Evolutionary conservation across 2,888 invertebrate genomes (phyloP).

Genomic region (Catocala fraxini): DNA sequence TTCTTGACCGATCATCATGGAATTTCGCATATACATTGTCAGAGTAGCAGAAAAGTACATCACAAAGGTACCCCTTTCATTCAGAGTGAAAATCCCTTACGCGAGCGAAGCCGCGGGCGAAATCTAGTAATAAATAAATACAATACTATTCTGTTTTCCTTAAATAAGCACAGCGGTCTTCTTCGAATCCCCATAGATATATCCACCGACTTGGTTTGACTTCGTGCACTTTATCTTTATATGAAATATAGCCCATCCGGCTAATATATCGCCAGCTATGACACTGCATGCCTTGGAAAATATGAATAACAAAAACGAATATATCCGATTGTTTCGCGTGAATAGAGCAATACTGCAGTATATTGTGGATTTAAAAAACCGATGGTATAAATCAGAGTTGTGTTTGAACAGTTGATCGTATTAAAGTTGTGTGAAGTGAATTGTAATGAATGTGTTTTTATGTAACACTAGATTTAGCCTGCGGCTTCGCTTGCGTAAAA

Average conservation of each 20-base stretch:
- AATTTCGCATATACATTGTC: too few species aligned
- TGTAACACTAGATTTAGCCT: too few species aligned
- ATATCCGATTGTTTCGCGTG: conserved; percentile 8
- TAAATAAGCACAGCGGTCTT: background rate
- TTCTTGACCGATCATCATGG: too few species aligned
- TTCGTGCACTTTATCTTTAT: conserved; percentile 39
- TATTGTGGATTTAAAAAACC: background rate
- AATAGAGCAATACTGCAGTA: background rate
- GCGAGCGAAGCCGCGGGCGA: too few species aligned
- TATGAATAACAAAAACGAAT: conserved; percentile 55
- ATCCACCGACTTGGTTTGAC: conserved; percentile 30
- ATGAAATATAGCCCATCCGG: conserved; percentile 35
- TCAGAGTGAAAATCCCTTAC: too few species aligned
- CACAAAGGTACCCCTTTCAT: too few species aligned
- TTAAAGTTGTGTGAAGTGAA: background rate
- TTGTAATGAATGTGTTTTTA: too few species aligned
- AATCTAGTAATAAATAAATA: conserved; percentile 9
- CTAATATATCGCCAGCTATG: conserved; percentile 34
- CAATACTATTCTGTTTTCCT: background rate
- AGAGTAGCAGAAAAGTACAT: too few species aligned
- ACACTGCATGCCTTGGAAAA: conserved; percentile 44
- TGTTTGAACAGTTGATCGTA: conserved; percentile 1
- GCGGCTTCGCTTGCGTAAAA: too few species aligned
- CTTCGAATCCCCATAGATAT: conserved; percentile 23
- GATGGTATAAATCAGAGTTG: conserved; percentile 3